These are phyloP conservation scores for Rhyacophila brunnea DNA, from an alignment of 1,140 invertebrate genomes.

Conservation along the genomic window DNA sequence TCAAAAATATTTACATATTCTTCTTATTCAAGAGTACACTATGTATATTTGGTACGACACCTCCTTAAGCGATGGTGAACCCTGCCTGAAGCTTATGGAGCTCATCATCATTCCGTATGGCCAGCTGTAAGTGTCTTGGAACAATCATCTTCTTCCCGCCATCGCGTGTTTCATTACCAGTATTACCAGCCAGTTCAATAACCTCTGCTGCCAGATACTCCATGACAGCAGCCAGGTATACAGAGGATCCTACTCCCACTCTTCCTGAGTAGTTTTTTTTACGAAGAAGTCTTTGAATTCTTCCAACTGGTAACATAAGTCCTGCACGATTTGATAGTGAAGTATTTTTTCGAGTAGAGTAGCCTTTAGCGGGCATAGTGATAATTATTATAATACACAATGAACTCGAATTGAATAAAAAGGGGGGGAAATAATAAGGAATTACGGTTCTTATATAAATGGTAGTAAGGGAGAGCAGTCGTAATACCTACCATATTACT, in stretches of 20 bases:
- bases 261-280: slow-evolving; percentile 69
- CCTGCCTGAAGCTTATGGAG: slow-evolving; percentile 66
- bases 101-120: slow-evolving; percentile 73
- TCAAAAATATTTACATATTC: too few relatives aligned
- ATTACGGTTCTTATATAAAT: too few relatives aligned
- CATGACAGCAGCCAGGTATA: slow-evolving; percentile 67
- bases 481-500: too few relatives aligned
- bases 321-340: slow-evolving; percentile 63
- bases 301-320: slow-evolving; percentile 70
- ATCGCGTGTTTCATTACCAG: slow-evolving; percentile 64
- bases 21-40: slow-evolving; percentile 58
- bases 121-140: slow-evolving; percentile 68
- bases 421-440: too few relatives aligned
- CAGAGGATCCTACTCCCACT: slow-evolving; percentile 65
- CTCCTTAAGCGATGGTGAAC: slow-evolving; percentile 74
- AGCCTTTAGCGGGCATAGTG: too few relatives aligned
- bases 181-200: slow-evolving; percentile 75
- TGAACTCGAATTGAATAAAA: too few relatives aligned
- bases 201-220: slow-evolving; percentile 70
- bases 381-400: too few relatives aligned
- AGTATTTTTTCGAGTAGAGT: slow-evolving; percentile 61
- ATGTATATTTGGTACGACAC: slow-evolving; percentile 77
- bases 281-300: slow-evolving; percentile 70
- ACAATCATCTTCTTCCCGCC: too few relatives aligned
- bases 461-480: too few relatives aligned